Base-by-base conservation (phyloP, 2,797 vertebrate species). In the Amniataba percoides region DNA sequence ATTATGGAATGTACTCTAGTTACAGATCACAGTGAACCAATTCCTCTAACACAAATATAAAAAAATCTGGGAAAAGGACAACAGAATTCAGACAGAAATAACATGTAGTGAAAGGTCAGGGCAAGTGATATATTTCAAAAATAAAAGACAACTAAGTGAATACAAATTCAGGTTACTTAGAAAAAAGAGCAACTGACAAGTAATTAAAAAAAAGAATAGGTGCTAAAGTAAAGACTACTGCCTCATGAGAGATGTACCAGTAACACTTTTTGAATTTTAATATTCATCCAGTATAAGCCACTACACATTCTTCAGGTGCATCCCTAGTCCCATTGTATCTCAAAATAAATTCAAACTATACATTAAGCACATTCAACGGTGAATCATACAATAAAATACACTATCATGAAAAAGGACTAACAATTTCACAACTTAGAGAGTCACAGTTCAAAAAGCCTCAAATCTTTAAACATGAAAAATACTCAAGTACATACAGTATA, bases 381-480 rank as follows among this genome's bases (percentile, higher is more conserved):
- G 7, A 82, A 71, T 87, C 72, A 67, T 58, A 84, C 45, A 85
- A 68, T 51, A 73, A 77, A 79, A 81, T 39, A 84, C 49, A 87
- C 12, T 52, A 60, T 42, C 14, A 82, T 76, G 69, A 82, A 74
- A 85, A 88, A 83, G 58, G 73, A 78, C 16, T 59, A 75, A 81
- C n/a, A 81, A 61, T 77, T 72, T 25, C 83, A 61, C 39, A 88
- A 58, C 21, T n/a, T 42, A 71, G 68, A 76, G 13, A 85, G 75
- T 86, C 84, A 91, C 84, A 90, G 81, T 89, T 88, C 56, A 59
- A 75, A 39, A 74, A 82, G 42, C 60, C 27, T 45, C 19, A 23
- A 48, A 67, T 1, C 4, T 49, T 77, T 57, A 46, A 51, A 71
- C 57, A 36, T 34, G 27, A 18, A 78, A 31, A 59, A 75, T 21